phyloP scores from a whole-genome alignment of 2,113 vertebrate species.

The Melanerpes aurifrons region DNA sequence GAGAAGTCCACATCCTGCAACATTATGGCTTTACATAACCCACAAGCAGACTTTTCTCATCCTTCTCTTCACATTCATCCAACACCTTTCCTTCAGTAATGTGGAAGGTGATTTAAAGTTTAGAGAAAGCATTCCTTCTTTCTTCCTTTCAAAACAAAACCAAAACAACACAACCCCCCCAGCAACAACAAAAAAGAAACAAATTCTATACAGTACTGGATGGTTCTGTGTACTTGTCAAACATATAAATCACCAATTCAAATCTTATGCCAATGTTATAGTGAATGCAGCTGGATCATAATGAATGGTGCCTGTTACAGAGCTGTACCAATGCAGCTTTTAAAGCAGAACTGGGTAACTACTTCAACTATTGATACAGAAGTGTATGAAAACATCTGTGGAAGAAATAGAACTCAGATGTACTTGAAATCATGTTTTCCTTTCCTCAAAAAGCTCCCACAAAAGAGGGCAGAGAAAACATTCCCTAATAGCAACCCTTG shows the following conservation, averaged over 20 bases:
- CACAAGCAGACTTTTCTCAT: not conserved
- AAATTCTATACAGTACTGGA: not conserved
- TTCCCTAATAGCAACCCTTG: not conserved
- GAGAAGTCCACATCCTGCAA: not conserved
- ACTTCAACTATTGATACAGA: not conserved
- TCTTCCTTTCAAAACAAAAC: not conserved
- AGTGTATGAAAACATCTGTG: not conserved
- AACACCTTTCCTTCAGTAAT: not conserved
- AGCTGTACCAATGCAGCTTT: not conserved
- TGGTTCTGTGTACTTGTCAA: not conserved
- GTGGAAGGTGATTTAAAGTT: not conserved
- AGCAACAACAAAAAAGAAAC: not conserved
- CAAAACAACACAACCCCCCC: not conserved
- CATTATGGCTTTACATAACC: not conserved
- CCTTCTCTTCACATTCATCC: not conserved
- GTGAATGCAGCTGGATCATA: not conserved
- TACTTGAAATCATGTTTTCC: not conserved
- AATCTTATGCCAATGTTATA: not conserved
- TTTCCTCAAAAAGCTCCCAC: not conserved
- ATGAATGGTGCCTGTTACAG: not conserved
- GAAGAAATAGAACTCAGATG: not conserved
- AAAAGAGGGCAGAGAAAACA: not conserved
- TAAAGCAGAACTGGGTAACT: not conserved
- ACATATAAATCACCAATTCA: not conserved
- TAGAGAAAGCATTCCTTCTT: not conserved